Evolutionary conservation across 2,797 vertebrate genomes (phyloP).

Genomic region (Lophius americanus): DNA sequence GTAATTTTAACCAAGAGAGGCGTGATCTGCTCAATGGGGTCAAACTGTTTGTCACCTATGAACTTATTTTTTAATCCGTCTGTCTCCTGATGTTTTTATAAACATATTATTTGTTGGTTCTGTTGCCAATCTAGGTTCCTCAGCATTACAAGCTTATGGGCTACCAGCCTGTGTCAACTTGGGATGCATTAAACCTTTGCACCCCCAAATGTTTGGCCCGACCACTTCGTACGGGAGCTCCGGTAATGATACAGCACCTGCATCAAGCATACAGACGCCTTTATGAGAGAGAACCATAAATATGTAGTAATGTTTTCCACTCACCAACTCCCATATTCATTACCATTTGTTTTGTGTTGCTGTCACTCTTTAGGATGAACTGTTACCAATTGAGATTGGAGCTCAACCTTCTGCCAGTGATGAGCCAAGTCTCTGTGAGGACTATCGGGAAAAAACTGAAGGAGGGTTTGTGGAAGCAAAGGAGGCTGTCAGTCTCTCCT

Average conservation of each 20-base stretch:
- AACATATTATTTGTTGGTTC: not conserved
- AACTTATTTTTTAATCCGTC: not conserved
- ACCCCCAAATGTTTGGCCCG: conserved; percentile 48
- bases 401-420: not conserved
- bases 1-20: too few relatives aligned
- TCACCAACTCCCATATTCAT: not conserved
- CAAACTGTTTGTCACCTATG: too few relatives aligned
- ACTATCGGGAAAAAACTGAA: conserved; percentile 17
- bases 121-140: conserved; percentile 69
- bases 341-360: not conserved
- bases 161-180: conserved; percentile 68
- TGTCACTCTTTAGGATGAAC: conserved; percentile 54
- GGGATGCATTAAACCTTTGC: conserved; percentile 66
- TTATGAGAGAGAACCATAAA: too few relatives aligned
- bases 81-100: not conserved
- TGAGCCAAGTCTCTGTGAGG: not conserved
- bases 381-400: conserved; percentile 21
- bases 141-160: conserved; percentile 76
- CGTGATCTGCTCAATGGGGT: too few relatives aligned
- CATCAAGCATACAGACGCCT: too few relatives aligned
- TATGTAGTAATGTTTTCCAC: not conserved
- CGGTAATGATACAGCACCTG: conserved; percentile 49
- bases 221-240: conserved; percentile 66
- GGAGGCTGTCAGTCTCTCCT: conserved; percentile 46
- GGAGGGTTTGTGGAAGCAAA: conserved; percentile 9